phyloP scores from a whole-genome alignment of 2,888 invertebrate species.

The Sinodicranocentrus sp. region DNA sequence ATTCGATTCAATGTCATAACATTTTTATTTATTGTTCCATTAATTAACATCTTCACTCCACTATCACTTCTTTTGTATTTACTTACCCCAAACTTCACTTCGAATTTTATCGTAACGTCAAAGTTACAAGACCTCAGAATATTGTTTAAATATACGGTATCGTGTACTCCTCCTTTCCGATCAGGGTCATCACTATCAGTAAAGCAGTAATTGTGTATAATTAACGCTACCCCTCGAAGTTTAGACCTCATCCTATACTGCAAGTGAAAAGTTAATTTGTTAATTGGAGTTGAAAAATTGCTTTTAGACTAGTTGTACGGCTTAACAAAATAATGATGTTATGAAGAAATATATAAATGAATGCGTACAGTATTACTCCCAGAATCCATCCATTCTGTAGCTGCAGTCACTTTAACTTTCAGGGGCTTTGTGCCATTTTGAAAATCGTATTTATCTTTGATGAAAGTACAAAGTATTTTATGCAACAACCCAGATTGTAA shows the following conservation, averaged over 20 bases:
- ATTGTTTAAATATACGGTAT: not conserved
- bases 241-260: not conserved
- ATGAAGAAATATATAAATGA: not conserved
- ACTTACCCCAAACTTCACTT: not conserved
- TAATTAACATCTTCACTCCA: no score
- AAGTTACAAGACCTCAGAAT: not conserved
- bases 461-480: not conserved
- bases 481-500: not conserved
- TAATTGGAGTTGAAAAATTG: not conserved
- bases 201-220: not conserved
- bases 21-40: no score
- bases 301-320: no score
- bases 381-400: not conserved
- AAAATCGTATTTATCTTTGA: conserved; percentile 9
- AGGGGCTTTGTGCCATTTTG: not conserved
- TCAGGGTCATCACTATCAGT: not conserved
- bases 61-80: no score
- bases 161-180: not conserved
- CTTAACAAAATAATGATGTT: not conserved
- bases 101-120: not conserved
- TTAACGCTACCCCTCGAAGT: not conserved
- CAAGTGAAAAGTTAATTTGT: not conserved
- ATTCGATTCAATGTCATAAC: no score
- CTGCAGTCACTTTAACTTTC: not conserved
- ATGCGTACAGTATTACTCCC: not conserved